Base-by-base conservation (phyloP, 2,888 invertebrate species). In the Dexiosoma caninum region DNA sequence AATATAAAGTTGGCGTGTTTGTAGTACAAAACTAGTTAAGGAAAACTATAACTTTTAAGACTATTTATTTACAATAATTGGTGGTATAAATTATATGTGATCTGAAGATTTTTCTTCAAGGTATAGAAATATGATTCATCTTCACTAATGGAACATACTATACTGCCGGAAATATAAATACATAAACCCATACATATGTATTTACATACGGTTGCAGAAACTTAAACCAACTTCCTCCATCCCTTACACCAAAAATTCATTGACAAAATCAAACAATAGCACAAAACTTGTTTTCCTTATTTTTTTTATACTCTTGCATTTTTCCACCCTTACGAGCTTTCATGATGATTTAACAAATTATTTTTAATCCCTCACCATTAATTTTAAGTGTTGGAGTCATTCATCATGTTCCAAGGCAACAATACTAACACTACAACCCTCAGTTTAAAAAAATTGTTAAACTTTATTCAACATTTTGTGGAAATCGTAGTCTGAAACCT, bases 141-240 rank as follows among this genome's bases (percentile, higher is more conserved):
- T 16, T 23, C 2, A 19, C 2, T 5, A 23, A 64, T 19, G 51
- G 76, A 76, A 69, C 2, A 23, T 12, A 42, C 69, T 53, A 69
- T 69, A 67, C 19, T 62, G 66, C 46, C 71, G 71, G 71, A 80
- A 80, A 53, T 72, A 64, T 44, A 42, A 67, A 37, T 59, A 53
- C 40, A 62, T 27, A 62, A 32, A 32, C 30, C 44, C 23, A 14
- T 51, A 51, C 27, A 49, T 40, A 40, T 37, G 32, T 42, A 27
- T n/a, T 27, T 30, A 51, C 37, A 12, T 8, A 60, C 35, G 70
- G 30, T 60, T 57, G 44, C 23, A 37, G 55, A 59, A 23, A 59
- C 59, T 49, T 40, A 9, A 21, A 40, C 44, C 32, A 2, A 57
- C 62, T 64, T 75, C 70, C 67, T 53, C 57, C 75, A 67, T 62